Evolutionary conservation across 2,888 invertebrate genomes (phyloP), one percentile per base, ranked within the genome.

Genomic region (Athalia circularis): DNA sequence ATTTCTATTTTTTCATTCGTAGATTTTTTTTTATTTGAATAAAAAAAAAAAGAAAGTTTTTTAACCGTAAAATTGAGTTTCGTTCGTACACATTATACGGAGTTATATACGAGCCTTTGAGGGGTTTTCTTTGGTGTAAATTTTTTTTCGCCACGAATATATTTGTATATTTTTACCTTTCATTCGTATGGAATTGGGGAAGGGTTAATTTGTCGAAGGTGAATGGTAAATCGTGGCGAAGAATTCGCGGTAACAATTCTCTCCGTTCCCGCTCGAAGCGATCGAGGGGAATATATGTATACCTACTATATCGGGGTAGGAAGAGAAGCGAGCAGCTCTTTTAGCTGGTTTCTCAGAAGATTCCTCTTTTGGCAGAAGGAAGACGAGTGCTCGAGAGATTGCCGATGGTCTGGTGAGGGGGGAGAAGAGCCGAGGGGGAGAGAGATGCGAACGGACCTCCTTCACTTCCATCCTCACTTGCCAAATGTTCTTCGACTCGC

Each of bases 401-500:
- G n/a, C 9, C 13, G 64, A 15, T 15, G 13, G 29, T 9, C 64
- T 13, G 9, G 11, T 29, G 29, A 29, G 29, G 29, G 29, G 29
- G 29, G 48, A 15, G 59, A 13, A 65, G 45, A 7, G 54, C 11
- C 7, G n/a, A 70, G 61, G 48, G 45, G 4, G 15, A 47, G 74
- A 48, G 65, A 64, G 74, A n/a, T 43, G 43, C 11, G 43, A 13
- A 29, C 29, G 29, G 29, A 29, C 29, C 29, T 29, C 29, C 29
- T 29, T 29, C 29, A 29, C 29, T 54, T 43, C 45, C 43, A 50
- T 65, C 47, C 54, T 59, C 74, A 47, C 54, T 52, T 62, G 70
- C 62, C 78, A 74, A 78, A 78, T 78, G 70, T 78, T 78, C 70
- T 65, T 48, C 45, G 64, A 74, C 61, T 72, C 64, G 74, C 62